Evolutionary conservation across 2,888 invertebrate species (phyloP), one percentile per base, ranked within the genome.

Genomic region (Amblyjoppa proteus): DNA sequence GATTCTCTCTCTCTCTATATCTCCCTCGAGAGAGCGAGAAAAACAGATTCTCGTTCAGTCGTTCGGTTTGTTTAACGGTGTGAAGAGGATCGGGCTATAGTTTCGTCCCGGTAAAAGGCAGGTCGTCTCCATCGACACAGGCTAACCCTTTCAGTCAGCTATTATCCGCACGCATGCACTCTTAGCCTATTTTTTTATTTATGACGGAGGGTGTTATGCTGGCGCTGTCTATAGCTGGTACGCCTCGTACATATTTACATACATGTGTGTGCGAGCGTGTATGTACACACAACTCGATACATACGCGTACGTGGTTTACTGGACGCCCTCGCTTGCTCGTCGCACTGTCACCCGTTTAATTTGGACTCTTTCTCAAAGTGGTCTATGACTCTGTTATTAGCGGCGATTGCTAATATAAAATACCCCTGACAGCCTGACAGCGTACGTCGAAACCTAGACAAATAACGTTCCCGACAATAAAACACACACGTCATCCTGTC

Each of bases 181-280:
- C 88, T 89, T 89, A 88, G 88, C 88, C 89, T 88, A 90, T 91
- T 91, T 91, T 85, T 90, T 91, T 91, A 90, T 90, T 91, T 89
- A 89, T 87, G 87, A 83, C 64, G 71, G 73, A 80, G 84, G 87
- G 87, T 87, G 85, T 84, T 83, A 83, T 76, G 80, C 83, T 66
- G 84, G 78, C 87, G 77, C 78, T 53, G 64, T 66, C 80, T 49
- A 25, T 45, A 58, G 56, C 20, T 28, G 20, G 9, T 38, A 58
- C 69, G 41, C 58, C 68, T 41, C 41, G 45, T 41, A 69, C 31
- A 64, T 66, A 51, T 16, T 38, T n/a, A 71, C 3, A 53, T 49
- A 80, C 25, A 34, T 51, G 45, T 13, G 64, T 49, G 38, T 7
- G 31, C 11, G 13, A 31, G 6, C 41, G 9, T 58, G 45, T 41